Evolutionary conservation across 2,113 vertebrate genomes (phyloP).

Genomic region (Silurus glanis): DNA sequence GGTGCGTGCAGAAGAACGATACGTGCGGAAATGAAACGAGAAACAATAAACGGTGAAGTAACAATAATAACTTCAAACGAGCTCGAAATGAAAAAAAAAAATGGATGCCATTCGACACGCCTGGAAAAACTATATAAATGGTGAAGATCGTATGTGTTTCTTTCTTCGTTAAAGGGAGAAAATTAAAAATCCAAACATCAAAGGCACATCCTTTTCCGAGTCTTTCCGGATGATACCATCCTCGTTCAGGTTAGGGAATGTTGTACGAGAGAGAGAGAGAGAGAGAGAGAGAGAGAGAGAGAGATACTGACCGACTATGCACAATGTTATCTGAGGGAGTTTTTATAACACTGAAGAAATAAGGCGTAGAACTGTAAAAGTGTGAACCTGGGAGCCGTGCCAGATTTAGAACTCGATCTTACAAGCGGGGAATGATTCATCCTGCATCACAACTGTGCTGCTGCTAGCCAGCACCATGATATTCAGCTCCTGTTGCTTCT

Average conservation of each 20-base stretch:
- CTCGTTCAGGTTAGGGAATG: slow-evolving; percentile 1
- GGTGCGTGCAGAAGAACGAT: slow-evolving; percentile 17
- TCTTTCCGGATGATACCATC: slow-evolving; percentile 17
- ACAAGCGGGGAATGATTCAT: slow-evolving; percentile 98
- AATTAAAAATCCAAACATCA: slow-evolving; percentile 33
- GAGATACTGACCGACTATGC: slow-evolving; percentile 1
- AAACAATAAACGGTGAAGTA: neutral
- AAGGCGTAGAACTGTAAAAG: slow-evolving; percentile 46
- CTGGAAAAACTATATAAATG: too few relatives aligned
- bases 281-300: neutral
- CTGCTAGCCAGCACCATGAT: slow-evolving; percentile 98
- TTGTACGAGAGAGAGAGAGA: neutral
- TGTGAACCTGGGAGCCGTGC: slow-evolving; percentile 52
- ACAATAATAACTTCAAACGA: slow-evolving; percentile 5
- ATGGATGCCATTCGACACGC: too few relatives aligned
- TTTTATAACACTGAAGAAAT: slow-evolving; percentile 28
- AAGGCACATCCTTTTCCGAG: slow-evolving; percentile 48
- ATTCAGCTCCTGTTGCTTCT: slow-evolving; percentile 95
- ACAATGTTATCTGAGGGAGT: slow-evolving; percentile 21
- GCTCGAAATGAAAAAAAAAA: neutral
- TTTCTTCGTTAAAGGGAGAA: slow-evolving; percentile 37
- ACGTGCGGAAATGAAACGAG: neutral
- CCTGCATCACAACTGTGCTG: slow-evolving; percentile 99
- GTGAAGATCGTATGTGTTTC: neutral
- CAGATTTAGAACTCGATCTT: slow-evolving; percentile 95